These are phyloP conservation scores for rat (Rattus norvegicus) DNA, from an alignment of 2,113 vertebrate genomes.

Conservation along the genomic window GRCr8 NC_086022.1:42051501-42052000, in stretches of 20 bases:
- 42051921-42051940: not conserved
- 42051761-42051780: not conserved
- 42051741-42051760: not conserved
- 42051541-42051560: not conserved
- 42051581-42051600: no score
- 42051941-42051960: not conserved
- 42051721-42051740: not conserved
- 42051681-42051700: not conserved
- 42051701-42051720: not conserved
- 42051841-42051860: not conserved
- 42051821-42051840: not conserved
- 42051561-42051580: not conserved
- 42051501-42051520: not conserved
- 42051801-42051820: not conserved
- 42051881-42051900: not conserved
- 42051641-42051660: not conserved
- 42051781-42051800: no score
- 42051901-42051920: not conserved
- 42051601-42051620: no score
- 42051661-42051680: not conserved
- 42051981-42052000: not conserved
- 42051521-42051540: not conserved
- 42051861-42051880: not conserved
- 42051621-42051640: not conserved
- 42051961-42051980: slow-evolving; percentile 4